Evolutionary conservation across 2,113 vertebrate genomes (phyloP).

Genomic region (Rhinolophus ferrumequinum): DNA sequence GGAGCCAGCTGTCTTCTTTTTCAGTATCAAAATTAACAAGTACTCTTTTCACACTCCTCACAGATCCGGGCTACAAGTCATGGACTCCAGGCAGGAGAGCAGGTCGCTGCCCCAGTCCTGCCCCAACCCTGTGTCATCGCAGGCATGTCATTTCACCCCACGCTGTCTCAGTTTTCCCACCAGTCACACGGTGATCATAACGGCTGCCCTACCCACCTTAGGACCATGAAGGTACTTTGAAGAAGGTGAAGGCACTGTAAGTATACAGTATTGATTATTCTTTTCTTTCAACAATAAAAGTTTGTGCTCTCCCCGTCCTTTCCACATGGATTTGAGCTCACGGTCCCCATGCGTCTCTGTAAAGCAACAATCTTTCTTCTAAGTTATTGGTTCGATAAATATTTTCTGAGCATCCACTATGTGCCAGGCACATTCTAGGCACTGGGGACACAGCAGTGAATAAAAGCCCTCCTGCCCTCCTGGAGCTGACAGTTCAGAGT

Average conservation of each 20-base stretch:
- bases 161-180: not conserved
- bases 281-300: not conserved
- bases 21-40: not conserved
- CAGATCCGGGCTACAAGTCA: not conserved
- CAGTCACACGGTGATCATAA: accelerated
- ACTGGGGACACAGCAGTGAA: not conserved
- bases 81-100: not conserved
- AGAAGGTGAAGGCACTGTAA: not conserved
- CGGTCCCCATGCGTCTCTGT: not conserved
- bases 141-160: not conserved
- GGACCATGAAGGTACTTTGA: not conserved
- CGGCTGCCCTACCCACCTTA: not conserved
- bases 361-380: not conserved
- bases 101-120: not conserved
- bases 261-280: not conserved
- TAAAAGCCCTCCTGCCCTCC: not conserved
- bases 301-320: not conserved
- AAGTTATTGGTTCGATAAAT: not conserved
- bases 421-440: not conserved
- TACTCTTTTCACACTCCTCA: not conserved
- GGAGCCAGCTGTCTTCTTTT: not conserved
- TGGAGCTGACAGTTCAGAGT: not conserved
- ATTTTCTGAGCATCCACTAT: not conserved
- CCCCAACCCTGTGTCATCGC: not conserved
- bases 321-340: not conserved